phyloP scores from a whole-genome alignment of 2,113 vertebrate genomes.

The Scolopax mira region DNA sequence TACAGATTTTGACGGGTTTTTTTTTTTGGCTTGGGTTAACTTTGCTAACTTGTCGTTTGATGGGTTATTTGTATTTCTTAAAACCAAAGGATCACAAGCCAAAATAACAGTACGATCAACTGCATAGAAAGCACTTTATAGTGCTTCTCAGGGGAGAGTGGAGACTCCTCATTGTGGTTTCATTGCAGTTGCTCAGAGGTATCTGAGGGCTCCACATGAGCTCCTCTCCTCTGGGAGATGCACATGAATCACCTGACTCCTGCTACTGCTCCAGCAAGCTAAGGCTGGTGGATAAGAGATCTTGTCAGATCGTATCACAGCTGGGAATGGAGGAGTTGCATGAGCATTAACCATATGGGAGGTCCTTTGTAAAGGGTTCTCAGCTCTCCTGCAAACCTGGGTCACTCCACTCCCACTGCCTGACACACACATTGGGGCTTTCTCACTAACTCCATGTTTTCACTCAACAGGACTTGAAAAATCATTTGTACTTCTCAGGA shows the following conservation, averaged over 20 bases:
- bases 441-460: neutral
- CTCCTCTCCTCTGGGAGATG: neutral
- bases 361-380: neutral
- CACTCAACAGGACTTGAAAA: neutral
- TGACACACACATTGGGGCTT: fast-evolving
- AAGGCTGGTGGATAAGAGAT: neutral
- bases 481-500: neutral
- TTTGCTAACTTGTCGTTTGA: constrained; percentile 41
- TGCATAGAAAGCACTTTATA: too few species aligned
- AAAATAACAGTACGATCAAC: fast-evolving
- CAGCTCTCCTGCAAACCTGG: neutral
- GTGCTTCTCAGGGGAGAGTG: neutral
- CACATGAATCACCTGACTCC: neutral
- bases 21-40: neutral
- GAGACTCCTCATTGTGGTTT: neutral
- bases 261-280: neutral
- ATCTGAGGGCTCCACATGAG: neutral
- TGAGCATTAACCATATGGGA: neutral
- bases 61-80: constrained; percentile 42
- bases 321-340: neutral
- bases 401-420: neutral
- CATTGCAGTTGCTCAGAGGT: neutral
- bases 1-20: constrained; percentile 63
- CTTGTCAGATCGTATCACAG: neutral
- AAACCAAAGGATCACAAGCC: neutral